phyloP scores from a whole-genome alignment of 2,113 vertebrate genomes.

The Dicrurus megarhynchus region DNA sequence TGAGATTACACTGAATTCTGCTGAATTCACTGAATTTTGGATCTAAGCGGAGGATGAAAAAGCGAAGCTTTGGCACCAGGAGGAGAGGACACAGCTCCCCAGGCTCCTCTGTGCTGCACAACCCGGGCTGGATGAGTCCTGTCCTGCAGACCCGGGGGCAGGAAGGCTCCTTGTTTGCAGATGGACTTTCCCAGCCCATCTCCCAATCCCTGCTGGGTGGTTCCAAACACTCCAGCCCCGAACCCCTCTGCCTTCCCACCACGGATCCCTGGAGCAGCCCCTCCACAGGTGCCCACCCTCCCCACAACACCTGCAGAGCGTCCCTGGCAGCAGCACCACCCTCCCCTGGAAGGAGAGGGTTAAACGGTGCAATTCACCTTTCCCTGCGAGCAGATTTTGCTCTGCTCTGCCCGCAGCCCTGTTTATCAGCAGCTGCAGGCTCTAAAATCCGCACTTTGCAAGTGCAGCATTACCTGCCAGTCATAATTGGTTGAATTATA shows the following conservation, averaged over 20 bases:
- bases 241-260: neutral
- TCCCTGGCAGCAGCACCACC: accelerated
- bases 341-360: neutral
- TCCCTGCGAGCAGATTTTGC: neutral
- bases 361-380: neutral
- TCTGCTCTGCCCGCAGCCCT: constrained; percentile 13
- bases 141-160: neutral
- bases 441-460: constrained; percentile 55
- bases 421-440: constrained; percentile 62
- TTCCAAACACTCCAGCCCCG: neutral
- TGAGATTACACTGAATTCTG: neutral
- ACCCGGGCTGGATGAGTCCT: neutral
- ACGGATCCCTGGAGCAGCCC: accelerated
- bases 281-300: neutral
- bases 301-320: neutral
- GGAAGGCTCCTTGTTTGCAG: neutral
- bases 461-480: constrained; percentile 62
- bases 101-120: neutral
- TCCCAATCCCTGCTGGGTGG: neutral
- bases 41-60: neutral
- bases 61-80: neutral
- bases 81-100: neutral
- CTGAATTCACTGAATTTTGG: neutral
- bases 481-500: constrained; percentile 63
- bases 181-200: neutral